Conservation (phyloP, 2,113 vertebrate genomes). For the Caranx melampygus region DNA sequence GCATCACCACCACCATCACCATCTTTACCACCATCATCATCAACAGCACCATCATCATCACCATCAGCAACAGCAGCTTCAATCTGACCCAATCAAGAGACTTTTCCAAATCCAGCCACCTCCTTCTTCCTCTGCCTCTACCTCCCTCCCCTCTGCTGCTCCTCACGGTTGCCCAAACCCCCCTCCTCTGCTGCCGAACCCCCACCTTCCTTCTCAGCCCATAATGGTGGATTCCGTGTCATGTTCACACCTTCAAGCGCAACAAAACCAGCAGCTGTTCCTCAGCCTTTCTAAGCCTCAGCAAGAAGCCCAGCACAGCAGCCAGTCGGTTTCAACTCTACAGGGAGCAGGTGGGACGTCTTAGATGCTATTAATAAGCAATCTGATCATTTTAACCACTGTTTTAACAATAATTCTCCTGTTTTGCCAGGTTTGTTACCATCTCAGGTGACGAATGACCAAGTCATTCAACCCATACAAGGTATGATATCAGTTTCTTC, state of each 20-base stretch:
- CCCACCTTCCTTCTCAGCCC: slow-evolving; percentile 54
- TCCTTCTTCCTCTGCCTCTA: slow-evolving; percentile 19
- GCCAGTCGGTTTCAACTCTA: slow-evolving; percentile 20
- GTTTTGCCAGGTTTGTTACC: slow-evolving; percentile 38
- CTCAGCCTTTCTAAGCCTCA: slow-evolving; percentile 69
- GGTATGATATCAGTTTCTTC: slow-evolving; percentile 14
- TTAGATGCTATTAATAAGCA: neutral
- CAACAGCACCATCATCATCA: slow-evolving; percentile 39
- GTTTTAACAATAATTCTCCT: neutral
- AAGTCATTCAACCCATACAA: slow-evolving; percentile 40
- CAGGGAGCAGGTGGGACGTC: slow-evolving; percentile 57
- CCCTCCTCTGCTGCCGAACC: slow-evolving; percentile 51
- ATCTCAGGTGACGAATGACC: slow-evolving; percentile 51
- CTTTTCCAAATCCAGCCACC: slow-evolving; percentile 81
- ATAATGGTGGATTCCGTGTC: slow-evolving; percentile 34
- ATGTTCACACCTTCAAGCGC: slow-evolving; percentile 62
- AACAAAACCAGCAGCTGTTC: slow-evolving; percentile 75
- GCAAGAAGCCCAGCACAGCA: slow-evolving; percentile 45
- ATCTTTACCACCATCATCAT: slow-evolving; percentile 37
- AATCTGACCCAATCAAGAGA: slow-evolving; percentile 79
- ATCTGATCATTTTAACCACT: neutral
- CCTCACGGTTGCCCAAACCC: slow-evolving; percentile 43
- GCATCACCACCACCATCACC: slow-evolving; percentile 66
- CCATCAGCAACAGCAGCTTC: slow-evolving; percentile 51
- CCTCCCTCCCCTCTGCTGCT: slow-evolving; percentile 29